A percentile compares a stretch with the other conserved stretches of the same genome.
Evolutionary conservation across 2,888 invertebrate species (phyloP).

Genomic region (Xylota segnis): DNA sequence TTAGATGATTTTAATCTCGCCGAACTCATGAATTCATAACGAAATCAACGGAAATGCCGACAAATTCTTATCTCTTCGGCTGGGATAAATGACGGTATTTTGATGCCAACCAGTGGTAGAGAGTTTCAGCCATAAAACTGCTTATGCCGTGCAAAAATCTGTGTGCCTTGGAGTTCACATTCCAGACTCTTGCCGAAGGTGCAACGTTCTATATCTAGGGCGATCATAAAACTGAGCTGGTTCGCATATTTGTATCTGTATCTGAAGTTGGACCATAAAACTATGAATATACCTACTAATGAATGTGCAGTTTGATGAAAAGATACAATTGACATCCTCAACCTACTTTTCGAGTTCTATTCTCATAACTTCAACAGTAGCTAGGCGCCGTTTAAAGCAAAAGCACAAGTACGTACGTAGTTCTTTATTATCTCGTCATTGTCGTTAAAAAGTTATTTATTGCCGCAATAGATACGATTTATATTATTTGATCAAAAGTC

Average conservation of each 20-base stretch:
- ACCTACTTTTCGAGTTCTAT: not conserved
- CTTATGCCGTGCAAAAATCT: not conserved
- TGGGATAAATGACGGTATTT: not conserved
- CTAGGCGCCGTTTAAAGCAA: not conserved
- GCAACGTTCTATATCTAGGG: not conserved
- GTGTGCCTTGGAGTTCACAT: not conserved
- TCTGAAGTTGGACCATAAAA: not conserved
- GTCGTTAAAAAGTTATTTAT: slow-evolving; percentile 29
- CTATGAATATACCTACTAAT: not conserved
- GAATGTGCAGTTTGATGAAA: not conserved
- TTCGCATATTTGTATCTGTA: not conserved
- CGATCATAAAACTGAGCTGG: not conserved
- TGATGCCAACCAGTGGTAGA: not conserved
- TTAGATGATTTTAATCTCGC: not conserved
- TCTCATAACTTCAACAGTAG: not conserved
- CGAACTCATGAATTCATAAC: slow-evolving; percentile 1
- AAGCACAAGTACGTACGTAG: not conserved
- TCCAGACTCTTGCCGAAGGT: not conserved
- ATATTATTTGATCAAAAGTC: slow-evolving; percentile 18
- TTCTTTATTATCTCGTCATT: not conserved
- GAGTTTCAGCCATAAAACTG: not conserved
- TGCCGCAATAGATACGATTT: slow-evolving; percentile 5
- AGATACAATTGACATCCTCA: not conserved
- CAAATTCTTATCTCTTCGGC: not conserved
- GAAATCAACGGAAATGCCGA: slow-evolving; percentile 9